Conservation (phyloP, 2,113 vertebrate species). For the Microcebus griseorufus region DNA sequence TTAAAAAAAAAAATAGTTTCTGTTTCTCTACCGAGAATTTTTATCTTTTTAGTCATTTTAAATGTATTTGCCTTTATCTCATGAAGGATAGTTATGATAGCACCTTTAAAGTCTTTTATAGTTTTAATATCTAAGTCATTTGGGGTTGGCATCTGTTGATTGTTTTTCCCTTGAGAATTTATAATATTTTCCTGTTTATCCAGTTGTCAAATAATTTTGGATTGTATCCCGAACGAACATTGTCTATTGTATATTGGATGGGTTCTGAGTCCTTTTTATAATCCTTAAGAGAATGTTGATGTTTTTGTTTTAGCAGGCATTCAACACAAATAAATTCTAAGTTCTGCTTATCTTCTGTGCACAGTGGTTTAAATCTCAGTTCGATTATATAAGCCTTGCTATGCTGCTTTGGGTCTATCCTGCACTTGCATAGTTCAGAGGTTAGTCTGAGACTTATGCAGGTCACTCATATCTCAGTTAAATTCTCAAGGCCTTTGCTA, state of each 20-base stretch:
- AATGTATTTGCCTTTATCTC: conserved; percentile 10
- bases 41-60: conserved; percentile 19
- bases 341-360: background rate
- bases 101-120: background rate
- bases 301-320: background rate
- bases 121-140: background rate
- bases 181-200: background rate
- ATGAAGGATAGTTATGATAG: background rate
- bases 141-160: background rate
- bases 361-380: background rate
- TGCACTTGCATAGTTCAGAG: background rate
- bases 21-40: conserved; percentile 39
- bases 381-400: background rate
- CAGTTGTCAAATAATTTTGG: conserved; percentile 21
- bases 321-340: background rate
- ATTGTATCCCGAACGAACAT: background rate
- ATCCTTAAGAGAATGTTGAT: background rate
- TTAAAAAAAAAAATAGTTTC: background rate
- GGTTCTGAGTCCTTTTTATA: background rate
- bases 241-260: background rate
- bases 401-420: background rate
- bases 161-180: conserved; percentile 18
- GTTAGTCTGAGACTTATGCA: background rate
- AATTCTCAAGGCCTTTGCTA: background rate
- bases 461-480: background rate